phyloP scores from a whole-genome alignment of 1,140 invertebrate genomes.

The Pseudomyrmex dendroicus region DNA sequence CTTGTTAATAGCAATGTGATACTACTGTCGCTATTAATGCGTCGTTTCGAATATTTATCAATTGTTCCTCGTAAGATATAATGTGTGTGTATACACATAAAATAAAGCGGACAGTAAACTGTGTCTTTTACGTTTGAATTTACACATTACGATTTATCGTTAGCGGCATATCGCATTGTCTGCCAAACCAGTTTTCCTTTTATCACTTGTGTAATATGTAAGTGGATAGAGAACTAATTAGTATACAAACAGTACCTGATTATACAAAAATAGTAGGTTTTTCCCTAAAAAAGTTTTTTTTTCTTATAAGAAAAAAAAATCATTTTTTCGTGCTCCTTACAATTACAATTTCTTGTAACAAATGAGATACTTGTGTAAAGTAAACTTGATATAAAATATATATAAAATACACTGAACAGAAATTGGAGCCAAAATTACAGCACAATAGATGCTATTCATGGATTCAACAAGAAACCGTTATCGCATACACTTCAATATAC shows the following conservation, averaged over 20 bases:
- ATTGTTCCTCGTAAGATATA: too few relatives aligned
- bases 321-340: too few relatives aligned
- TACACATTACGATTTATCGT: conserved; percentile 80
- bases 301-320: not conserved
- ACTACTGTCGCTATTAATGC: too few relatives aligned
- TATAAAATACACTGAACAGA: not conserved
- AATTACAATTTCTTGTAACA: too few relatives aligned
- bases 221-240: conserved; percentile 81
- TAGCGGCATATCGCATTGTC: conserved; percentile 79
- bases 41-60: too few relatives aligned
- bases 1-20: too few relatives aligned
- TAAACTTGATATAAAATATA: too few relatives aligned
- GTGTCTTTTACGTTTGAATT: conserved; percentile 53
- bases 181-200: conserved; percentile 72
- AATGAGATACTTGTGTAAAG: too few relatives aligned
- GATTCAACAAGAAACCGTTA: conserved; percentile 14
- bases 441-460: not conserved
- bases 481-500: conserved; percentile 1
- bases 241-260: conserved; percentile 62
- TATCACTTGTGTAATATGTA: conserved; percentile 72
- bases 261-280: conserved; percentile 25
- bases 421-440: conserved; percentile 11
- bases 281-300: not conserved
- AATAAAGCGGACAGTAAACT: conserved; percentile 11
- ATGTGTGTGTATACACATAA: too few relatives aligned